Percentiles rank a stretch among this genome's conserved stretches.
phyloP scores from a whole-genome alignment of 1,140 invertebrate genomes.

The Achroia grisella region DNA sequence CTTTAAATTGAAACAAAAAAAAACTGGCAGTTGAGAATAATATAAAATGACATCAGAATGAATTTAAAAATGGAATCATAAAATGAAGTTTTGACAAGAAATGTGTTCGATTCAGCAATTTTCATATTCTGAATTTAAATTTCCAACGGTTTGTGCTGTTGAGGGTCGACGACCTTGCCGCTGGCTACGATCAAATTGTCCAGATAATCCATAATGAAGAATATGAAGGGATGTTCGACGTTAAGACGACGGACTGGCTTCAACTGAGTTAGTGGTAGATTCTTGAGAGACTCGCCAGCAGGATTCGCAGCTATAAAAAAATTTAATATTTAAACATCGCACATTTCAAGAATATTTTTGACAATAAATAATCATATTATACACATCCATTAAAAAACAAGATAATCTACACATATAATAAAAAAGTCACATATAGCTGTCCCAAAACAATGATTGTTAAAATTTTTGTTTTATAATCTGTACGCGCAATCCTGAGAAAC shows the following conservation, averaged over 20 bases:
- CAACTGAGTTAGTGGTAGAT: constrained; percentile 32
- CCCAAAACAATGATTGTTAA: no score
- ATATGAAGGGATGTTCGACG: constrained; percentile 80
- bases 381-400: no score
- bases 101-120: not conserved
- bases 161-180: constrained; percentile 75
- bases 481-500: no score
- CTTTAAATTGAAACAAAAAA: no score
- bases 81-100: not conserved
- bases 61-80: not conserved
- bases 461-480: no score
- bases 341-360: no score
- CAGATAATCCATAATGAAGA: constrained; percentile 77
- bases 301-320: constrained; percentile 39
- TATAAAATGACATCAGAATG: not conserved
- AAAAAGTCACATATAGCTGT: no score
- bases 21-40: no score
- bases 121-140: constrained; percentile 11
- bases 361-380: no score
- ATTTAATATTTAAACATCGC: not conserved
- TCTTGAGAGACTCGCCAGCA: constrained; percentile 39
- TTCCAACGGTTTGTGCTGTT: constrained; percentile 41
- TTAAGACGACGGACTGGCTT: constrained; percentile 63
- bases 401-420: no score
- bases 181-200: constrained; percentile 77